phyloP scores from a whole-genome alignment of 1,140 invertebrate species.

The roundworm (Caenorhabditis elegans) region DNA sequence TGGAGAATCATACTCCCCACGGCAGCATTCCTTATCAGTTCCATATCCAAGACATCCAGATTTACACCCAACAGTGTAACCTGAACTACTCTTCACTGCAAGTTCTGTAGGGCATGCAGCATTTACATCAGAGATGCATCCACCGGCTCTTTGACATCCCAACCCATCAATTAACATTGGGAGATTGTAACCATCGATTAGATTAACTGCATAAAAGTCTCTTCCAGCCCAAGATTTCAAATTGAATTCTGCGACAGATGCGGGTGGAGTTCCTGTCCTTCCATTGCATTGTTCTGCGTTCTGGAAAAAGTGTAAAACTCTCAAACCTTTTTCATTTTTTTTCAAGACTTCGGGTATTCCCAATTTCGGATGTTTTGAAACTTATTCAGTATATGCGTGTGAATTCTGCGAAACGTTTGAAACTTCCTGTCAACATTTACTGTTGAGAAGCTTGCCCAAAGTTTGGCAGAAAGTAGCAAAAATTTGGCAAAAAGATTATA shows the following conservation, averaged over 20 bases:
- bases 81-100: not conserved
- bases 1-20: slow-evolving; percentile 65
- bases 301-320: too few species aligned
- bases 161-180: slow-evolving; percentile 60
- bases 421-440: too few species aligned
- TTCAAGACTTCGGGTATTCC: too few species aligned
- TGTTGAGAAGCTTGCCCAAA: too few species aligned
- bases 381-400: too few species aligned
- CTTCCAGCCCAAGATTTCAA: slow-evolving; percentile 12
- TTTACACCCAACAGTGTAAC: slow-evolving; percentile 68
- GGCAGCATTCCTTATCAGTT: slow-evolving; percentile 69
- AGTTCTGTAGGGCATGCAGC: not conserved
- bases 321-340: too few species aligned
- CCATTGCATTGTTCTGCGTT: slow-evolving; percentile 67
- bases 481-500: too few species aligned
- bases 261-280: slow-evolving; percentile 68
- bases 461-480: too few species aligned
- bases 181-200: slow-evolving; percentile 69
- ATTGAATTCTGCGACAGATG: slow-evolving; percentile 64
- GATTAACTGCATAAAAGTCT: slow-evolving; percentile 68
- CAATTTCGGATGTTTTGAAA: too few species aligned
- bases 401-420: too few species aligned
- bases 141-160: slow-evolving; percentile 66
- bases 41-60: slow-evolving; percentile 68
- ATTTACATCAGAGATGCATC: slow-evolving; percentile 66